These are phyloP conservation scores for Cryptocheilus praepositus DNA, from an alignment of 2,888 invertebrate genomes.

Conservation along the genomic window DNA sequence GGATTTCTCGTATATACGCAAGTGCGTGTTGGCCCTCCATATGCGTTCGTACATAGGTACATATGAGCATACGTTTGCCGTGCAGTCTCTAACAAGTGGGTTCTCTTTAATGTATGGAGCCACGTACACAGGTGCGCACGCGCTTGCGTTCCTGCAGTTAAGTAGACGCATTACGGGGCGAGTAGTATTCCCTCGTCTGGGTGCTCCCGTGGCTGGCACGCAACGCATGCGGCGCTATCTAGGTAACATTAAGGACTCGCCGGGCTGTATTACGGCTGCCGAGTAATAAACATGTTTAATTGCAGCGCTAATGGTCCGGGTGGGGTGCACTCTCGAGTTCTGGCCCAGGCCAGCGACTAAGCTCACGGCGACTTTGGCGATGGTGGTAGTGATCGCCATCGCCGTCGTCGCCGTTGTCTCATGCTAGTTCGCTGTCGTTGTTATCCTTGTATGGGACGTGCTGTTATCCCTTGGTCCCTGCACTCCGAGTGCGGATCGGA, in stretches of 20 bases:
- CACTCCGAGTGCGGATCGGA: too few species aligned
- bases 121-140: constrained; percentile 5
- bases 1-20: not conserved
- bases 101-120: too few species aligned
- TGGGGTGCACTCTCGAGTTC: constrained; percentile 23
- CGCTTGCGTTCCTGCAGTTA: constrained; percentile 29
- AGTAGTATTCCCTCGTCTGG: constrained; percentile 33
- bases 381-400: not conserved
- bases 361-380: not conserved
- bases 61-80: not conserved
- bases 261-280: constrained; percentile 55
- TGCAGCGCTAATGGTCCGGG: constrained; percentile 60
- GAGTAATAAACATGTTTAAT: constrained; percentile 68
- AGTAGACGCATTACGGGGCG: constrained; percentile 48
- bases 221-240: constrained; percentile 55
- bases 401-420: too few species aligned
- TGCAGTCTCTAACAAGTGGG: too few species aligned
- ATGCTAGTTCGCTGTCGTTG: too few species aligned
- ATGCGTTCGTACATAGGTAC: not conserved
- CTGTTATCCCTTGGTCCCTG: too few species aligned
- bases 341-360: not conserved
- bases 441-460: too few species aligned
- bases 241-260: constrained; percentile 57
- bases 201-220: constrained; percentile 45
- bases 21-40: not conserved